phyloP scores from a whole-genome alignment of 2,113 vertebrate species.

The Antechinus flavipes region DNA sequence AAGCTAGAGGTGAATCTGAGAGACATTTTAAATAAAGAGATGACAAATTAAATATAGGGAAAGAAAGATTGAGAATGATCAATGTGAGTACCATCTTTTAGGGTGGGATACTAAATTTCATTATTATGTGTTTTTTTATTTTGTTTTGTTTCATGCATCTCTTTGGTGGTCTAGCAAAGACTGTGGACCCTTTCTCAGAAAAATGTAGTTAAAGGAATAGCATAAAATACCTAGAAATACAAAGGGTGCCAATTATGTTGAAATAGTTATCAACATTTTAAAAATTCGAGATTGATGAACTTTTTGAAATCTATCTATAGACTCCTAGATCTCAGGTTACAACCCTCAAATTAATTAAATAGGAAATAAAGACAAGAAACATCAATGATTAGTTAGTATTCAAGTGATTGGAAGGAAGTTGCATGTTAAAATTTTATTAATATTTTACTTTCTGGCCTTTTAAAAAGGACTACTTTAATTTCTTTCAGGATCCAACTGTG shows the following conservation, averaged over 20 bases:
- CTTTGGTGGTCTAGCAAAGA: not conserved
- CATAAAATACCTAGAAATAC: not conserved
- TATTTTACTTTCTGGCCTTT: not conserved
- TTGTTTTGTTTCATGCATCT: not conserved
- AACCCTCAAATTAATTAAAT: not conserved
- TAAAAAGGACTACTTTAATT: constrained; percentile 27
- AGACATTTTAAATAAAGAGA: not conserved
- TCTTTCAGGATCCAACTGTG: constrained; percentile 18
- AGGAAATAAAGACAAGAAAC: not conserved
- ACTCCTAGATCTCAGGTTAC: not conserved
- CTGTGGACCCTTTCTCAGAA: not conserved
- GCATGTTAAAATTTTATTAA: not conserved
- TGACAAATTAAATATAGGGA: too few species aligned
- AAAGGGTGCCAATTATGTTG: not conserved
- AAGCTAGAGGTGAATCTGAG: not conserved
- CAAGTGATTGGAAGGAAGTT: not conserved
- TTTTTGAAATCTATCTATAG: not conserved
- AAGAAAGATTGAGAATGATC: not conserved
- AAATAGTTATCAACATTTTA: not conserved
- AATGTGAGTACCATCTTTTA: not conserved
- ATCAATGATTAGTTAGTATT: not conserved
- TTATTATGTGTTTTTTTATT: not conserved
- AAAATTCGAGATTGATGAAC: not conserved
- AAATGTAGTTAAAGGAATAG: not conserved
- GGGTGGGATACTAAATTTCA: not conserved